Conservation (phyloP, 2,888 invertebrate species). For the Torymus texanus region DNA sequence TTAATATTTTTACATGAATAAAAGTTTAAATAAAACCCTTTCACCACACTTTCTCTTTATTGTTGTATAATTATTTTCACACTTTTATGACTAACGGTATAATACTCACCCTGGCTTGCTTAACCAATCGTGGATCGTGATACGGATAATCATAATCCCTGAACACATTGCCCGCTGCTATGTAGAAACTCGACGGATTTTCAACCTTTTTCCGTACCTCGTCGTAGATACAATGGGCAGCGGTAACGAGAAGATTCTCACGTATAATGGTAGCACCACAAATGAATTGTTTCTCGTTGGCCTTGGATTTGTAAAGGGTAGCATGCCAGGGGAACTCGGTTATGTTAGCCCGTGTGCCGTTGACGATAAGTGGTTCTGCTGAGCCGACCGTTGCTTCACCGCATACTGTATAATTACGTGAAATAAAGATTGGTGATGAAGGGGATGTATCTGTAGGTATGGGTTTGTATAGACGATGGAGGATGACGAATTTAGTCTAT, state of each 20-base stretch:
- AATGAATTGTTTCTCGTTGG: slow-evolving; percentile 63
- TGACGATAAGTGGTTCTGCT: slow-evolving; percentile 64
- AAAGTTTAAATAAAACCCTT: too few species aligned
- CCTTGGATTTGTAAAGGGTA: slow-evolving; percentile 65
- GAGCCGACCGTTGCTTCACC: slow-evolving; percentile 61
- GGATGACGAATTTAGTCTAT: too few species aligned
- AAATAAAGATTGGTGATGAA: too few species aligned
- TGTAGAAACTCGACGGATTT: slow-evolving; percentile 60
- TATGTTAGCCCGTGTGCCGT: slow-evolving; percentile 65
- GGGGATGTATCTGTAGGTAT: not conserved
- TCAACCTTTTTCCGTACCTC: slow-evolving; percentile 59
- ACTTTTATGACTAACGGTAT: too few species aligned
- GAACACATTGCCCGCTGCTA: slow-evolving; percentile 71
- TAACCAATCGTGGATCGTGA: slow-evolving; percentile 61
- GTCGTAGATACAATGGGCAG: slow-evolving; percentile 74
- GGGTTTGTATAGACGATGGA: not conserved
- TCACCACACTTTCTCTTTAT: not conserved
- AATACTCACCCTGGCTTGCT: slow-evolving; percentile 60
- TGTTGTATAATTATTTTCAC: not conserved
- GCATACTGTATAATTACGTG: slow-evolving; percentile 65
- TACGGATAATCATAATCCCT: slow-evolving; percentile 65
- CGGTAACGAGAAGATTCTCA: slow-evolving; percentile 70
- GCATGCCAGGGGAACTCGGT: slow-evolving; percentile 74
- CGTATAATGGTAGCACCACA: slow-evolving; percentile 74
- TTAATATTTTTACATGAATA: too few species aligned